Conservation (phyloP, 2,797 vertebrate species). For the Diglossa cyanea region DNA sequence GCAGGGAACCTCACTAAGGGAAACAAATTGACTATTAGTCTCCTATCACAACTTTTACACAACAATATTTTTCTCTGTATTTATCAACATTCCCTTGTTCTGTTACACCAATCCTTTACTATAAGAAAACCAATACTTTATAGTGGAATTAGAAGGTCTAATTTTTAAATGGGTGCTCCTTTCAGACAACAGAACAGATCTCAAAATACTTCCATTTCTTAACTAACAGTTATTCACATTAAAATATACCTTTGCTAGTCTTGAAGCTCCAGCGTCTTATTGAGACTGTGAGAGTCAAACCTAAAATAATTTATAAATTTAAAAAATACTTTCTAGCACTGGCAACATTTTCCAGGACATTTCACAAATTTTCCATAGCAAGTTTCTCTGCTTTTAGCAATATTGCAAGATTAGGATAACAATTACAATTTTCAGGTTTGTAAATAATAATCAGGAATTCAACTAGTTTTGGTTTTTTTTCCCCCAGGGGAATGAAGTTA, state of each 20-base stretch:
- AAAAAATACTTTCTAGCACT: not conserved
- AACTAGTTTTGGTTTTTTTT: rapidly evolving
- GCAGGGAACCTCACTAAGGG: not conserved
- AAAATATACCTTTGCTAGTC: not conserved
- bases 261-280: not conserved
- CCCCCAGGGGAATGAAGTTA: not conserved
- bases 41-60: not conserved
- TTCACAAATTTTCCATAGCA: not conserved
- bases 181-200: not conserved
- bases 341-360: not conserved
- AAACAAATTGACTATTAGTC: not conserved
- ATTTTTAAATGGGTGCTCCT: not conserved
- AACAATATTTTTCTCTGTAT: not conserved
- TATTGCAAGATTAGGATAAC: not conserved
- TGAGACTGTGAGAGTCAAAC: not conserved
- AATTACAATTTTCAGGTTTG: not conserved
- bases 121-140: not conserved
- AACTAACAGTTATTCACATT: not conserved
- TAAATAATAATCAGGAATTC: not conserved
- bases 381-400: not conserved
- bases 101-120: not conserved
- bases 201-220: not conserved
- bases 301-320: not conserved
- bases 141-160: not conserved
- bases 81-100: not conserved